Evolutionary conservation across 2,888 invertebrate genomes (phyloP), one percentile per base, ranked within the genome.

Genomic region (Camptogramma bilineatum): DNA sequence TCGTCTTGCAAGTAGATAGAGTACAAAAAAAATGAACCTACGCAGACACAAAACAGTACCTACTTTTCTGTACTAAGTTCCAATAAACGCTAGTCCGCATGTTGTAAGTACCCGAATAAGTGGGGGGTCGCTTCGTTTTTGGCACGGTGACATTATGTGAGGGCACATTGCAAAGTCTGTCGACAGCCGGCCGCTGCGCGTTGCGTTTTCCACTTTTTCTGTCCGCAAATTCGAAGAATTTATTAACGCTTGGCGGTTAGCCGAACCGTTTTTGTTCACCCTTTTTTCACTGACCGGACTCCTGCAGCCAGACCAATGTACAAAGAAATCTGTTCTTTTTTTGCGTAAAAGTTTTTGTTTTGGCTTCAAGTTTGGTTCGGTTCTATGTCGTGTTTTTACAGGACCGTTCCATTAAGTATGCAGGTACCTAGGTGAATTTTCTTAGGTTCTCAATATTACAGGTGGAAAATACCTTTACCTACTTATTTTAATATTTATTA

Each of bases 161-260:
- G 54, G 44, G 62, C 66, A 67, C 64, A 67, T 60, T 66, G 70
- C 50, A 71, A 70, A 69, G 71, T 63, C 72, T 70, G 70, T 69
- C 72, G 68, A 67, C 54, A 66, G 75, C 79, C 80, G 77, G 77
- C 79, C 76, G 77, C 75, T 71, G 73, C 77, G 77, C 78, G 78
- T 73, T 77, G 77, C 80, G 78, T 79, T 81, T 85, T 83, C 77
- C 82, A 75, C 79, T 78, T 76, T 78, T 76, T 78, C 79, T 72
- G 77, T 77, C 83, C 75, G 80, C 84, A 88, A 87, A 88, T 88
- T 86, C 86, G 78, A 87, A 86, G 87, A 90, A 91, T 90, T 91
- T 90, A 91, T 90, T 89, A 89, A 87, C 88, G 87, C 84, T 89
- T 86, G 85, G 90, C 86, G 91, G 90, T 89, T 84, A 85, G 86